A percentile compares a stretch with the other conserved stretches of the same genome.
Evolutionary conservation across 2,888 invertebrate genomes (phyloP).

Genomic region (Teinopalpus imperialis): DNA sequence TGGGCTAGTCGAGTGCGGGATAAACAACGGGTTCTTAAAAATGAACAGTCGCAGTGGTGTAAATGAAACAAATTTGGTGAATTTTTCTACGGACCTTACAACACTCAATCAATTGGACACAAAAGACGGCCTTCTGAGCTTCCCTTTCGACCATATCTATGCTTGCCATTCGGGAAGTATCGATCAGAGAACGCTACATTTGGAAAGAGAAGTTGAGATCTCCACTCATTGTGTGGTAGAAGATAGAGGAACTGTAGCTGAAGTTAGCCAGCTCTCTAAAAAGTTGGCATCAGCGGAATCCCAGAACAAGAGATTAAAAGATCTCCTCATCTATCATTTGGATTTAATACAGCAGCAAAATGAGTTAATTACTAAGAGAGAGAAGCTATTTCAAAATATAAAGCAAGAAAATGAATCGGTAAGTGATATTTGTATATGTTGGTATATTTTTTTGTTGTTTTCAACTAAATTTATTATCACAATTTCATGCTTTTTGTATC

Average conservation of each 20-base stretch:
- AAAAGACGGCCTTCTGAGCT: slow-evolving; percentile 81
- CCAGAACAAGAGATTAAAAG: slow-evolving; percentile 88
- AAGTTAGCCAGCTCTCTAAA: slow-evolving; percentile 48
- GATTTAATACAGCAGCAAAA: slow-evolving; percentile 95
- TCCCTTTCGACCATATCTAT: slow-evolving; percentile 88
- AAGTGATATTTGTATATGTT: too few species aligned
- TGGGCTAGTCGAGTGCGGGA: slow-evolving; percentile 64
- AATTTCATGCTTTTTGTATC: too few species aligned
- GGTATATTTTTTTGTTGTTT: too few species aligned
- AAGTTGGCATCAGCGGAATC: slow-evolving; percentile 59
- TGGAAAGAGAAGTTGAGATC: slow-evolving; percentile 68
- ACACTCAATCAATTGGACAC: slow-evolving; percentile 66
- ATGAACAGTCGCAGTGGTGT: slow-evolving; percentile 77
- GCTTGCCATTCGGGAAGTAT: slow-evolving; percentile 81
- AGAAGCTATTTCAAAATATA: slow-evolving; percentile 87
- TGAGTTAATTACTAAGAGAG: slow-evolving; percentile 90
- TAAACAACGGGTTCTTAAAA: slow-evolving; percentile 45
- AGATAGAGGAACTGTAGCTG: slow-evolving; percentile 46
- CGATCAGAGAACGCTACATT: slow-evolving; percentile 50
- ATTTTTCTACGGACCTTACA: slow-evolving; percentile 66
- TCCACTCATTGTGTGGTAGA: slow-evolving; percentile 55
- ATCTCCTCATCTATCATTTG: slow-evolving; percentile 90
- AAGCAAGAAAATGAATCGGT: slow-evolving; percentile 91
- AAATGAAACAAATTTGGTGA: slow-evolving; percentile 76
- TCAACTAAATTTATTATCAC: too few species aligned